Evolutionary conservation across 2,797 vertebrate species (phyloP).

Genomic region (Sitta carolinensis): DNA sequence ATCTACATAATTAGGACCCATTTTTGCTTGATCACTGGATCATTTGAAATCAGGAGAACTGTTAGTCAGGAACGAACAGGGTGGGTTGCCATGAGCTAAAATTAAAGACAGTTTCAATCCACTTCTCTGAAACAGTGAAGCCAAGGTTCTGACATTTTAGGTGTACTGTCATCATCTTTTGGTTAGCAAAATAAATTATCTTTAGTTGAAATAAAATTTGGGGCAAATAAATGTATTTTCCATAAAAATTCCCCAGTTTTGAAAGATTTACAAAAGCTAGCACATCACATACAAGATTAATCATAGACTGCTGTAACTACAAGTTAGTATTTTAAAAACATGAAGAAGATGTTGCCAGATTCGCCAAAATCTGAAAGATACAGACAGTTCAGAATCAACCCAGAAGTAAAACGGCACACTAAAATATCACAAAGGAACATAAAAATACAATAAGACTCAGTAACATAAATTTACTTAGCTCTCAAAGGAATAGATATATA

Average conservation of each 20-base stretch:
- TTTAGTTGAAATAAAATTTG: not conserved
- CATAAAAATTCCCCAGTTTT: not conserved
- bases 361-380: not conserved
- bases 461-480: not conserved
- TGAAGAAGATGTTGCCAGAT: not conserved
- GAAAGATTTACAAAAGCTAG: not conserved
- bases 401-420: not conserved
- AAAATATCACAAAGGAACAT: not conserved
- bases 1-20: not conserved
- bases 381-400: not conserved
- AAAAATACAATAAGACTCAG: not conserved
- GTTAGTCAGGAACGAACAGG: not conserved
- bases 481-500: not conserved
- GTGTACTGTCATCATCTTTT: not conserved
- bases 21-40: not conserved
- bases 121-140: not conserved
- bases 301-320: not conserved
- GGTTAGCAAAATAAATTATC: not conserved
- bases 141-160: not conserved
- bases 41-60: not conserved
- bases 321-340: not conserved
- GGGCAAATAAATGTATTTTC: not conserved
- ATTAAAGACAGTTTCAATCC: not conserved
- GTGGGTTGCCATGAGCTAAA: not conserved
- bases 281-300: not conserved